These are phyloP conservation scores for Drosophila santomea DNA, from an alignment of 1,140 invertebrate species.

Conservation along the genomic window DNA sequence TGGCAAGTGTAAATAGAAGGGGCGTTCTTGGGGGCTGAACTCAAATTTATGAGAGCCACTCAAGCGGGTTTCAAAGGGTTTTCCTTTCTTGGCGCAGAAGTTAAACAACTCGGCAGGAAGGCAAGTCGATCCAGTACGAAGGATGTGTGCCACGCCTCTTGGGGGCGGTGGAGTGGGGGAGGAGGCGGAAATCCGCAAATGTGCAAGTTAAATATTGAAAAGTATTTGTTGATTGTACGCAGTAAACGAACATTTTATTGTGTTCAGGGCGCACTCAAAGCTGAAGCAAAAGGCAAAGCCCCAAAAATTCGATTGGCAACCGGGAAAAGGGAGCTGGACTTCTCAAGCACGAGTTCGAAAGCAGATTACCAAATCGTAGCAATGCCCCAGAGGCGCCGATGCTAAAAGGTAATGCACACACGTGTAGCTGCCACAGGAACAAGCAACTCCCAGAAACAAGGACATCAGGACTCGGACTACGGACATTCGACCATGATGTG, in stretches of 20 bases:
- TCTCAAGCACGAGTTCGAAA: constrained; percentile 15
- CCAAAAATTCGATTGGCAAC: constrained; percentile 33
- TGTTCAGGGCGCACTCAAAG: constrained; percentile 16
- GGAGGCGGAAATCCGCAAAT: constrained; percentile 54
- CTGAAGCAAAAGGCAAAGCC: neutral
- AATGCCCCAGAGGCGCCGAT: constrained; percentile 54
- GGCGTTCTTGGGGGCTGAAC: constrained; percentile 2
- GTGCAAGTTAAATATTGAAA: constrained; percentile 65
- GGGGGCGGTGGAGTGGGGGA: too few species aligned
- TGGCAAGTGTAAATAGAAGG: constrained; percentile 35
- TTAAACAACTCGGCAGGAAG: constrained; percentile 29
- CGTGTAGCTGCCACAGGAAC: constrained; percentile 40
- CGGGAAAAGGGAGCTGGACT: constrained; percentile 15
- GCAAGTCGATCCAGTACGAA: constrained; percentile 7
- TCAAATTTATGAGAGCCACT: constrained; percentile 53
- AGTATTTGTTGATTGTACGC: constrained; percentile 68
- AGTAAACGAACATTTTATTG: constrained; percentile 39
- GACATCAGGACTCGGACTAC: neutral
- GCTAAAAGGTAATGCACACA: constrained; percentile 47
- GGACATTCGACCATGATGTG: constrained; percentile 12
- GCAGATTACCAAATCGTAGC: constrained; percentile 46
- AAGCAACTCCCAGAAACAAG: constrained; percentile 12
- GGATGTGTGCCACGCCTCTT: constrained; percentile 33
- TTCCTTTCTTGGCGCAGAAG: constrained; percentile 17
- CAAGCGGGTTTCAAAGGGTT: constrained; percentile 58